phyloP scores from a whole-genome alignment of 2,888 invertebrate species.

The Mythimna albipuncta region DNA sequence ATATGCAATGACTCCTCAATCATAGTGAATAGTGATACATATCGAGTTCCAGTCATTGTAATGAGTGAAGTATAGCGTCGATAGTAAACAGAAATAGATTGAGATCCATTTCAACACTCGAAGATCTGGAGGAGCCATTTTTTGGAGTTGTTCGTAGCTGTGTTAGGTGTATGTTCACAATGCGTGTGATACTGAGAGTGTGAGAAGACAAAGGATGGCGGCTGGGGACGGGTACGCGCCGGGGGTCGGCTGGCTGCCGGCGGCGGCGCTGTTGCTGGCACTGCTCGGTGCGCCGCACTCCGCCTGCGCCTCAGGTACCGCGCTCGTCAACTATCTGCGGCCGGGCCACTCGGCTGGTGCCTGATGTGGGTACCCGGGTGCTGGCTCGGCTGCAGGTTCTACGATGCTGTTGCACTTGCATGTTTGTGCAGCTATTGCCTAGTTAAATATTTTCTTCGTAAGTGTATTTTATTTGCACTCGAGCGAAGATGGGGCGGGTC shows the following conservation, averaged over 20 bases:
- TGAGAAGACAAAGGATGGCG: conserved; percentile 58
- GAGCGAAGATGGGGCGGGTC: no score
- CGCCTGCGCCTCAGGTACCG: conserved; percentile 38
- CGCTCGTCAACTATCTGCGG: neutral
- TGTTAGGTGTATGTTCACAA: conserved; percentile 10
- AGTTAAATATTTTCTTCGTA: neutral
- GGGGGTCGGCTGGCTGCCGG: conserved; percentile 48
- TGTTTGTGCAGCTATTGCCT: conserved; percentile 4
- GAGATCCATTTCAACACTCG: conserved; percentile 24
- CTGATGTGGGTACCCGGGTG: conserved; percentile 1
- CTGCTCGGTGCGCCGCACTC: conserved; percentile 42
- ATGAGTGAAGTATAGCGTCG: conserved; percentile 40
- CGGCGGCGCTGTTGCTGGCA: conserved; percentile 57
- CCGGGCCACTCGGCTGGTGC: conserved; percentile 7
- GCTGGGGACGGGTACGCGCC: conserved; percentile 19
- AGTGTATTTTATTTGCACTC: no score
- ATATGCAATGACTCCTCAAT: neutral
- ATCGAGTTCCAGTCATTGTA: conserved; percentile 39
- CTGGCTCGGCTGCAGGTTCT: conserved; percentile 7
- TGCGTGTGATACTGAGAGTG: conserved; percentile 17
- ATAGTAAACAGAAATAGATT: conserved; percentile 60
- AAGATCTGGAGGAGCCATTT: conserved; percentile 6
- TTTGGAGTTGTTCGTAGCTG: neutral
- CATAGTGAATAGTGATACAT: conserved; percentile 21
- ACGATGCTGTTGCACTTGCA: conserved; percentile 22